These are phyloP conservation scores for Paratrypauchen microcephalus DNA, from an alignment of 2,797 vertebrate species.

Conservation along the genomic window DNA sequence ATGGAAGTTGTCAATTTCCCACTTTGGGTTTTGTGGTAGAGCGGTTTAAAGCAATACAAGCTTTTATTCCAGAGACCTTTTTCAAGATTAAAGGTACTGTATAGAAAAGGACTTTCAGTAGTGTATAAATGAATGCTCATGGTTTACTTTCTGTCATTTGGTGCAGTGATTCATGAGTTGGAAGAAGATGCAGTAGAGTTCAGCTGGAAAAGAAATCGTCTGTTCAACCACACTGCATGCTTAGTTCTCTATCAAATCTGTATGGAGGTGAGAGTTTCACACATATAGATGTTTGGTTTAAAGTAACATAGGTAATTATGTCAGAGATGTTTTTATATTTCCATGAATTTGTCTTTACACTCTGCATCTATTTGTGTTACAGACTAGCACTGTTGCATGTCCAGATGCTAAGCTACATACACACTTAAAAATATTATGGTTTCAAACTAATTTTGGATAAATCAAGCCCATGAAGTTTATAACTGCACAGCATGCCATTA, in stretches of 20 bases:
- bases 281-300: not conserved
- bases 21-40: slow-evolving; percentile 97
- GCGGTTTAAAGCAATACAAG: slow-evolving; percentile 97
- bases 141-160: slow-evolving; percentile 11
- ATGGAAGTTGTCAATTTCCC: slow-evolving; percentile 98
- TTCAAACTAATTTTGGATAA: too few species aligned
- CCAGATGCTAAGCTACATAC: too few species aligned
- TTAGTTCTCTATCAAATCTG: slow-evolving; percentile 97
- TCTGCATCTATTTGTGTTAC: not conserved
- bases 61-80: slow-evolving; percentile 93
- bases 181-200: slow-evolving; percentile 88
- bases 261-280: slow-evolving; percentile 85
- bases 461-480: not conserved
- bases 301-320: not conserved
- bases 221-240: slow-evolving; percentile 94
- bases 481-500: too few species aligned
- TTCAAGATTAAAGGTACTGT: slow-evolving; percentile 93
- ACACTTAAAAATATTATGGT: too few species aligned
- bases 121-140: not conserved
- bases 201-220: slow-evolving; percentile 94
- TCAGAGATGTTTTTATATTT: not conserved
- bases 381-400: not conserved
- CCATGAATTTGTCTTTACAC: not conserved
- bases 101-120: not conserved
- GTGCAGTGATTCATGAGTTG: slow-evolving; percentile 86